These are phyloP conservation scores for Trichopoda pennipes DNA, from an alignment of 2,888 invertebrate species.

Conservation along the genomic window DNA sequence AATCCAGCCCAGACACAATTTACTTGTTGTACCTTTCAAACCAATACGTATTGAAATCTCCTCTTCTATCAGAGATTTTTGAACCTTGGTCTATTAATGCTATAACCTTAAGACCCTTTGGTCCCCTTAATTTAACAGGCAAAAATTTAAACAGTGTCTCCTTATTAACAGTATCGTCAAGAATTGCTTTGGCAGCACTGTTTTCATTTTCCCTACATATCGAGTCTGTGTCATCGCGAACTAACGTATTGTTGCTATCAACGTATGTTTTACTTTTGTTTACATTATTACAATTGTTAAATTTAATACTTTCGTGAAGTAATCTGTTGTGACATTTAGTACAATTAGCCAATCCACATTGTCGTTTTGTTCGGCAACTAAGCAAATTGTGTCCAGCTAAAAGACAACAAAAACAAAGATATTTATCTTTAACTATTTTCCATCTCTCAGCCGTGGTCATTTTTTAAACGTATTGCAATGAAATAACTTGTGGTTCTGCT, in stretches of 20 bases:
- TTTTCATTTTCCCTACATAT: no score
- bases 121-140: no score
- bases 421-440: conserved; percentile 18
- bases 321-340: conserved; percentile 21
- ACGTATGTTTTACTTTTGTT: neutral
- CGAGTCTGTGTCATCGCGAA: neutral
- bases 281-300: neutral
- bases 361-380: conserved; percentile 20
- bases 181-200: no score
- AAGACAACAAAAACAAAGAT: conserved; percentile 26
- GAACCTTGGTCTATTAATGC: no score
- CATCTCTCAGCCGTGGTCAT: neutral
- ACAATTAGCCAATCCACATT: conserved; percentile 31
- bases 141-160: no score
- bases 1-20: conserved; percentile 41
- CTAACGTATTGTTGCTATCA: neutral
- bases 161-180: no score
- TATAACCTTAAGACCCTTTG: no score
- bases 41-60: conserved; percentile 30
- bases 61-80: no score
- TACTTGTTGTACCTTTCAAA: conserved; percentile 14
- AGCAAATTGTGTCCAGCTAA: conserved; percentile 27
- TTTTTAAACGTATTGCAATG: conserved; percentile 30
- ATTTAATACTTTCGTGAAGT: conserved; percentile 21
- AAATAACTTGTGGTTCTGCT: no score